Evolutionary conservation across 2,888 invertebrate species (phyloP).

Genomic region (Sarcophaga caerulescens): DNA sequence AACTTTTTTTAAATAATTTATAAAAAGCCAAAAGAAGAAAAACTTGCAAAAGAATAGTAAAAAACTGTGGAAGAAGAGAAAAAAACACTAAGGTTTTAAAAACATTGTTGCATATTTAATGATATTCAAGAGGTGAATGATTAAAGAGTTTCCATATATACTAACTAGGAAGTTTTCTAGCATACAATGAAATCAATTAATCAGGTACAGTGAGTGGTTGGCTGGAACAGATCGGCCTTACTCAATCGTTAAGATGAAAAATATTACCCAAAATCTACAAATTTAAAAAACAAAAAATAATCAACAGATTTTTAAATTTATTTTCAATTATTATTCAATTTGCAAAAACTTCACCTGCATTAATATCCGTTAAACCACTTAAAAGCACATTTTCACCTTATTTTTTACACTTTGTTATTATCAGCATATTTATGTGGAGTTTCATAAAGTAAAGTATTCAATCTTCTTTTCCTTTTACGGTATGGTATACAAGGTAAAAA

Average conservation of each 20-base stretch:
- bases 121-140: conserved; percentile 7
- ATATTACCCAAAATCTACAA: no score
- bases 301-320: no score
- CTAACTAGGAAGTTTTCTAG: no score
- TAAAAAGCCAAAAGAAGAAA: conserved; percentile 14
- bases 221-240: no score
- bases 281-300: no score
- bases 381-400: background rate
- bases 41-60: conserved; percentile 15
- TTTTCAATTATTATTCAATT: no score
- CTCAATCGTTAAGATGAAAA: no score
- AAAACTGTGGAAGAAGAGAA: background rate
- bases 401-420: background rate
- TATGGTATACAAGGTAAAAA: conserved; percentile 16
- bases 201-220: no score
- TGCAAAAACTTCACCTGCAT: no score
- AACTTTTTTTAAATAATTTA: conserved; percentile 53
- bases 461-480: conserved; percentile 6
- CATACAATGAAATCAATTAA: no score
- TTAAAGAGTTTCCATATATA: background rate
- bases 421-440: conserved; percentile 6
- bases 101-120: conserved; percentile 48
- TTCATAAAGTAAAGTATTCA: conserved; percentile 15
- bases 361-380: no score
- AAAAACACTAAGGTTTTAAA: background rate